Evolutionary conservation across 37 sponge, comb jelly and placozoan species (phyloP), one percentile per base, ranked within the genome.

Genomic region (Ephydatia muelleri): DNA sequence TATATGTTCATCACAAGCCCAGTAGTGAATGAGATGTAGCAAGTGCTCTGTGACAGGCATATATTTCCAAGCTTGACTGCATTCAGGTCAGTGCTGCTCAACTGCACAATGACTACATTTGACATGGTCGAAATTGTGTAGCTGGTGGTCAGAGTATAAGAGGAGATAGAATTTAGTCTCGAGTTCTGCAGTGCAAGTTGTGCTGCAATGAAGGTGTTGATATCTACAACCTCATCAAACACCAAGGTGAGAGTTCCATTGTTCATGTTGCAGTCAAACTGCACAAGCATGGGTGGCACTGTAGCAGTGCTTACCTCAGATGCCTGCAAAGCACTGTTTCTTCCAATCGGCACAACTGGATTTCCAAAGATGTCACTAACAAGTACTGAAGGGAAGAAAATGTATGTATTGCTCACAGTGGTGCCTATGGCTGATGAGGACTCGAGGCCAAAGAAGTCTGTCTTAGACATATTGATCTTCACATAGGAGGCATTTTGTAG

Each of bases 141-240:
- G 47, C 75, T 69, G 13, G 65, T 84, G 8, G 80, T 83, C 2
- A 93, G 81, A 0, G 39, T 31, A n/a, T 79, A 77, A 14, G 4
- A 48, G n/a, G 75, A 69, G 23, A 19, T 65, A 77, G 86, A 43
- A 38, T 16, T 35, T 36, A 86, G 43, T 30, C 26, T 12, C 38
- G 72, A 39, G 72, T 85, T 88, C 73, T 95, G 95, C 23, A 95
- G 68, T 25, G 95, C 86, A 38, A 95, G 88, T 27, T 83, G 79
- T 23, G 40, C 35, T 28, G 82, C 40, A 14, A 57, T 71, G 48
- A 95, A 85, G n/a, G 88, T 74, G 22, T 22, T 39, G 73, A 77
- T 64, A 8, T 90, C 86, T 3, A 94, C 91, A 37, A 90, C 91
- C 73, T 97, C 95, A 68, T 94, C 85, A 87, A 97, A 97, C 1